These are phyloP conservation scores for Pimpla rufipes DNA, from an alignment of 2,888 invertebrate genomes.

Conservation along the genomic window DNA sequence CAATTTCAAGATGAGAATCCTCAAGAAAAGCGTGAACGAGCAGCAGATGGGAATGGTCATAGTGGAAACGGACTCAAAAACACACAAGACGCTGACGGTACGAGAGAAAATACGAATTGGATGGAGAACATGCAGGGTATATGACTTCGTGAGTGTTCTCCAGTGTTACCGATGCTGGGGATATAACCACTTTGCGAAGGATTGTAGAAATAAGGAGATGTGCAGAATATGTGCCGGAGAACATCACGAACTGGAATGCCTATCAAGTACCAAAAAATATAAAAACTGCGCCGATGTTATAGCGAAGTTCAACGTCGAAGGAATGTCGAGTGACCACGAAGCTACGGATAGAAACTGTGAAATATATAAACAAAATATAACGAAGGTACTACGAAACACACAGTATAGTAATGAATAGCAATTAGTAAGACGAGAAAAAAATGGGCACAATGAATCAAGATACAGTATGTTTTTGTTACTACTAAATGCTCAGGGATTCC, in stretches of 20 bases:
- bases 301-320: conserved; percentile 15
- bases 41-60: conserved; percentile 32
- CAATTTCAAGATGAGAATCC: conserved; percentile 25
- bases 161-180: conserved; percentile 46
- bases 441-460: conserved; percentile 23
- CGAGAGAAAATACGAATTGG: conserved; percentile 56
- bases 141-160: conserved; percentile 50
- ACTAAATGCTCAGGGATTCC: conserved; percentile 48
- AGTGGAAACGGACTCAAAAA: conserved; percentile 44
- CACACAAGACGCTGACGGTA: conserved; percentile 45
- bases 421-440: conserved; percentile 24
- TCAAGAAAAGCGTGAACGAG: conserved; percentile 17
- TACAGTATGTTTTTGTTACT: conserved; percentile 3
- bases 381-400: conserved; percentile 15
- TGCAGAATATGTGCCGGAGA: conserved; percentile 61
- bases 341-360: conserved; percentile 50
- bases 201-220: conserved; percentile 54
- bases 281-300: conserved; percentile 50
- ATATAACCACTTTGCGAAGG: neutral
- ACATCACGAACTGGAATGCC: conserved; percentile 53
- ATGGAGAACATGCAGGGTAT: conserved; percentile 57
- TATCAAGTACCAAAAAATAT: conserved; percentile 44
- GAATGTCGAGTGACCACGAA: conserved; percentile 34
- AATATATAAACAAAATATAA: conserved; percentile 8
- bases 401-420: conserved; percentile 13